These are phyloP conservation scores for Chaetodon auriga DNA, from an alignment of 2,113 vertebrate genomes.

Conservation along the genomic window DNA sequence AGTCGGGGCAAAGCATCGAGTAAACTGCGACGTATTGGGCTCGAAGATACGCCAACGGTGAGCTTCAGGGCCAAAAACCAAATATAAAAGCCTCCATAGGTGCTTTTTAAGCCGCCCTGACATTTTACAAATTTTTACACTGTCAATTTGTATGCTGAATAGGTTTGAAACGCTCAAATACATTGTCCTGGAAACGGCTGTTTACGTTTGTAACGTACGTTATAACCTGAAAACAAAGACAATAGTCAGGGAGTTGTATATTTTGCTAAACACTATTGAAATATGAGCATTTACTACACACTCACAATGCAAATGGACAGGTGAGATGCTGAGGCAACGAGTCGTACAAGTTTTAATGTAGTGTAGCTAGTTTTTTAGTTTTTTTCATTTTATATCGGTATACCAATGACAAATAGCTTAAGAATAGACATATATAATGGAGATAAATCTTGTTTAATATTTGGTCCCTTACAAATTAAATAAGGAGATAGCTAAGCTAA, in stretches of 20 bases:
- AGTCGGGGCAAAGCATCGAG: no score
- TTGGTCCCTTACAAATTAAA: neutral
- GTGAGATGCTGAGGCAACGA: neutral
- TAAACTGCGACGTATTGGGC: no score
- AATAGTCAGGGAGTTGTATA: neutral
- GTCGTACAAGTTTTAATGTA: neutral
- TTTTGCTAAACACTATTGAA: neutral
- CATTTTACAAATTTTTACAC: no score
- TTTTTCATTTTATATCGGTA: neutral
- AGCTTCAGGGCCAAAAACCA: no score
- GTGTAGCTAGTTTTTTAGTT: neutral
- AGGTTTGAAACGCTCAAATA: no score
- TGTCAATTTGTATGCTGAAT: no score
- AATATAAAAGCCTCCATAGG: no score
- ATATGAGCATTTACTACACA: neutral
- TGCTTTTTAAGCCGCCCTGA: no score
- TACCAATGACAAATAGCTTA: neutral
- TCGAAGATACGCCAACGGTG: no score
- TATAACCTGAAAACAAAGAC: no score
- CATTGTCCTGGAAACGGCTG: no score
- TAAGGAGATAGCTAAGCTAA: neutral
- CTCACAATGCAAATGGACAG: neutral
- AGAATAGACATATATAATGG: neutral
- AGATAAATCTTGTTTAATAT: neutral
- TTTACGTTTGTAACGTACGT: no score